Base-by-base conservation (phyloP, 1,140 invertebrate genomes). In the Anastrepha ludens region DNA sequence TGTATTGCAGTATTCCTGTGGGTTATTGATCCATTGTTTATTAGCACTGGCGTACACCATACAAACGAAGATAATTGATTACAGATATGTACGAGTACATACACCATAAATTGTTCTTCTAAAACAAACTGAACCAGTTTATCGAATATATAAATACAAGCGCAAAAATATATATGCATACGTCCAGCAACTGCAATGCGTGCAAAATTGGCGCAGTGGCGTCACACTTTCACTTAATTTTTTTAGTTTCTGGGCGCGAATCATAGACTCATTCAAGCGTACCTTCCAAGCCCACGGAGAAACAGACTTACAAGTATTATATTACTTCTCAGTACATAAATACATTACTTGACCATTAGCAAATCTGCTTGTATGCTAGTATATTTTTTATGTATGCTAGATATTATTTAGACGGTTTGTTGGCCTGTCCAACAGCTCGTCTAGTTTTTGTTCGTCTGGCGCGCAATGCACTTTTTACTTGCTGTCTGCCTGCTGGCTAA, bases 211-310 rank as follows among this genome's bases (percentile, higher is more conserved):
- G 29, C 29, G 29, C 29, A 64, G 4, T 74, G 13, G 13, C 41
- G 11, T 78, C n/a, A 20, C 74, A 78, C 74, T 78, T 78, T 78
- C 74, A 55, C 74, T 78, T 78, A 78, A 78, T 7, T 50, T 78
- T 78, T 78, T 17, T 44, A 67, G n/a, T 78, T 55, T 17, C 74
- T 6, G 44, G 74, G 50, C 74, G 47, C n/a, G 39, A 78, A 78
- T 78, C 74, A 20, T 50, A 47, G 44, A 17, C 44, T 55, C 74
- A 81, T 81, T 81, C 17, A 81, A 81, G 74, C 74, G 50, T 47
- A 55, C n/a, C 44, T 55, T 81, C 6, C 47, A 81, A 55, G 74
- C 50, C 47, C 7, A 81, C 47, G 17, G 20, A 67, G n/a, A 67
- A 8, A 8, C 50, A 55, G 11, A 11, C 50, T 55, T 11, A 55